Percentiles rank a stretch among this genome's conserved stretches.
These are phyloP conservation scores for Nymphalis polychloros DNA, from an alignment of 2,888 invertebrate genomes.

Conservation along the genomic window DNA sequence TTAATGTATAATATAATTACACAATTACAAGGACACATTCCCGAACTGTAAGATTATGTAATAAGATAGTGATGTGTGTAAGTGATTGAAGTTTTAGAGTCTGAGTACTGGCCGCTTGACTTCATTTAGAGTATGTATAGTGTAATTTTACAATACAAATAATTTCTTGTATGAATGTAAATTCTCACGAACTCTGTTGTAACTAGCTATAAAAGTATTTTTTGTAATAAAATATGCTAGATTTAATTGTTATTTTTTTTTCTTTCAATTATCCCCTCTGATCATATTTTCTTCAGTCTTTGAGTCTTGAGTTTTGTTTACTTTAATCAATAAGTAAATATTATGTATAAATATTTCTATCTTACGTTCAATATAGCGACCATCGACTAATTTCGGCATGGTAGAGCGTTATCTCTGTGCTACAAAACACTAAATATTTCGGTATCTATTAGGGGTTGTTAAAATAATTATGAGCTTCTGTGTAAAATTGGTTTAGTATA, in stretches of 20 bases:
- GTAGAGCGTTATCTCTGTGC: too few species aligned
- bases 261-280: not conserved
- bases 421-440: too few species aligned
- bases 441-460: too few species aligned
- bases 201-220: constrained; percentile 56
- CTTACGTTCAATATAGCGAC: too few species aligned
- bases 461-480: too few species aligned
- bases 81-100: not conserved
- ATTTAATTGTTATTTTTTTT: constrained; percentile 39
- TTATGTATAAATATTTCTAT: too few species aligned
- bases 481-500: too few species aligned
- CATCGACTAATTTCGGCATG: too few species aligned
- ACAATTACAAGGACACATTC: not conserved
- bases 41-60: not conserved
- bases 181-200: constrained; percentile 30
- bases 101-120: not conserved
- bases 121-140: not conserved
- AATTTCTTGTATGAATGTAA: constrained; percentile 23
- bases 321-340: too few species aligned
- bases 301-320: too few species aligned
- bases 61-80: not conserved
- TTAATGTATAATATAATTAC: not conserved
- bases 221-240: constrained; percentile 66
- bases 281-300: not conserved
- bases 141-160: constrained; percentile 7